Percentiles rank a stretch among this genome's conserved stretches.
Conservation (phyloP, 2,888 invertebrate genomes). For the Norana najaformis region DNA sequence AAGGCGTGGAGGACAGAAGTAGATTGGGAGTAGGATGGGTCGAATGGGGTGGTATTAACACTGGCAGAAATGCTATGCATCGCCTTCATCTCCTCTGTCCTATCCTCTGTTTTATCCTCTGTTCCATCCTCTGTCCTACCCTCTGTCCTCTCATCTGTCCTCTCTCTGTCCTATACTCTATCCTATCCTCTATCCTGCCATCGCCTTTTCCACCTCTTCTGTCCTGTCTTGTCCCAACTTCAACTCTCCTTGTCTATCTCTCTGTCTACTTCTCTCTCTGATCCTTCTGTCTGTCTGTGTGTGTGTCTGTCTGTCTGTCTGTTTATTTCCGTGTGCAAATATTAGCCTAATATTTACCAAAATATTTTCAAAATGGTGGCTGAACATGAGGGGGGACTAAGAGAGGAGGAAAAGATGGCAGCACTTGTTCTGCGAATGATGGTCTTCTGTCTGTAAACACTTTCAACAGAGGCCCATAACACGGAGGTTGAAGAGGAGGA, state of each 20-base stretch:
- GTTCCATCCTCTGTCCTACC: no score
- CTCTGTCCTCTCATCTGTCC: no score
- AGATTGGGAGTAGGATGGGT: no score
- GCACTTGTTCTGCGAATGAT: not conserved
- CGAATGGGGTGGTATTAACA: no score
- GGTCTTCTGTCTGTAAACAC: not conserved
- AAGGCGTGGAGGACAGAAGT: no score
- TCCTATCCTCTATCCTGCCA: not conserved
- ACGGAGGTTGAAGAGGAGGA: not conserved
- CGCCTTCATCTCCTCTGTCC: no score
- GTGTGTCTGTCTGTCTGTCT: not conserved
- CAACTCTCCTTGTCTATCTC: not conserved
- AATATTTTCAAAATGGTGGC: no score
- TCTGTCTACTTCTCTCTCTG: not conserved
- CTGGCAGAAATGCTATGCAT: no score
- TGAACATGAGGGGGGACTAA: no score
- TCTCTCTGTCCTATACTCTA: no score
- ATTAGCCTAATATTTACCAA: not conserved
- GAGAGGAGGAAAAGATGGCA: no score
- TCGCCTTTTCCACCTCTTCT: not conserved
- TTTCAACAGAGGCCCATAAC: not conserved
- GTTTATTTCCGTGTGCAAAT: not conserved
- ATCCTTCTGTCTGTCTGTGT: not conserved
- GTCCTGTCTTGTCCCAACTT: not conserved
- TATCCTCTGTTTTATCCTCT: no score